Evolutionary conservation across 92 coral and sea anemone genomes (phyloP).

Genomic region (Actinostola sp.): DNA sequence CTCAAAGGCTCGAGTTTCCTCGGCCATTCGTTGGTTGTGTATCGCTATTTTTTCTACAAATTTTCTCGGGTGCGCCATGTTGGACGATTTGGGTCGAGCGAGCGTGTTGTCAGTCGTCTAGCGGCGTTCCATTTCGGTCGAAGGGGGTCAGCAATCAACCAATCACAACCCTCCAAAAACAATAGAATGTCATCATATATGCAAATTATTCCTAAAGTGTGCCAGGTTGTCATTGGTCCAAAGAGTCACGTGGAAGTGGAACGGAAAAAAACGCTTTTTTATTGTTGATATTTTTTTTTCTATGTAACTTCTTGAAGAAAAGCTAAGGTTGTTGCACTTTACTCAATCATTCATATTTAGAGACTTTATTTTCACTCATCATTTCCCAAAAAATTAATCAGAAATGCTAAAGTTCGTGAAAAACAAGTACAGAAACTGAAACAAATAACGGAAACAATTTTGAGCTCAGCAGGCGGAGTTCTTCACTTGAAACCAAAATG

Average conservation of each 20-base stretch:
- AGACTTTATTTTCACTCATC: too few relatives aligned
- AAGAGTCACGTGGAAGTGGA: slow-evolving; percentile 51
- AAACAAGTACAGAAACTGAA: too few relatives aligned
- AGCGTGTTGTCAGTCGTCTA: slow-evolving; percentile 90
- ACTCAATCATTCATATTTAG: too few relatives aligned
- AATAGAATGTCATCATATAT: slow-evolving; percentile 65
- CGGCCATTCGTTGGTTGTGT: slow-evolving; percentile 94
- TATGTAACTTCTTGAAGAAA: background rate
- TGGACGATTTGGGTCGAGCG: slow-evolving; percentile 75
- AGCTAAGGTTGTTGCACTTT: background rate
- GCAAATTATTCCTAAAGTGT: slow-evolving; percentile 60
- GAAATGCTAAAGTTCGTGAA: too few relatives aligned
- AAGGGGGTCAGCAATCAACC: slow-evolving; percentile 92
- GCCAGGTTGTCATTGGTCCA: slow-evolving; percentile 46
- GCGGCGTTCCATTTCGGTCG: slow-evolving; percentile 97
- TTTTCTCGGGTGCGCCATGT: slow-evolving; percentile 99
- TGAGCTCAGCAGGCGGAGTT: too few relatives aligned
- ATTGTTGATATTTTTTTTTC: background rate
- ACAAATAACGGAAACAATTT: too few relatives aligned
- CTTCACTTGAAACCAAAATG: too few relatives aligned
- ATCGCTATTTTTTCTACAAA: slow-evolving; percentile 99
- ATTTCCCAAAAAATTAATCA: too few relatives aligned
- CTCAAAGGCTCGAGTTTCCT: slow-evolving; percentile 99
- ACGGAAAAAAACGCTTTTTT: slow-evolving; percentile 24
- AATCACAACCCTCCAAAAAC: slow-evolving; percentile 73